These are phyloP conservation scores for Malacoctenus gilli DNA, from an alignment of 2,797 vertebrate genomes.

Conservation along the genomic window DNA sequence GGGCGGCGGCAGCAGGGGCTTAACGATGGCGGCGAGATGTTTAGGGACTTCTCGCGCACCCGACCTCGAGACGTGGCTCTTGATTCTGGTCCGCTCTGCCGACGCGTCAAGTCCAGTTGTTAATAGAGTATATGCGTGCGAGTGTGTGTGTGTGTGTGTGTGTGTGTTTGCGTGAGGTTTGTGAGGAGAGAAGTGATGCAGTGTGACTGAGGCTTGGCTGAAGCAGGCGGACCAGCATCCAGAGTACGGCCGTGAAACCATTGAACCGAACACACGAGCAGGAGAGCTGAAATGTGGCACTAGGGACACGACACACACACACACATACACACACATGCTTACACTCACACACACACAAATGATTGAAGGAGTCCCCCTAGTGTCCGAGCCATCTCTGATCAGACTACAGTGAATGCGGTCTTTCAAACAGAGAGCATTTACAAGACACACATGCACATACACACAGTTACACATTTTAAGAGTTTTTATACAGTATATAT, in stretches of 20 bases:
- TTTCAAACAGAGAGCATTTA: conserved; percentile 73
- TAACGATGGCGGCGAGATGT: conserved; percentile 59
- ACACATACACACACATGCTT: conserved; percentile 5
- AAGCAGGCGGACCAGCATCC: conserved; percentile 68
- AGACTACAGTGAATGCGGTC: conserved; percentile 64
- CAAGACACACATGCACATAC: conserved; percentile 17
- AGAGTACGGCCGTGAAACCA: conserved; percentile 61
- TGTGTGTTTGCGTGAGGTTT: conserved; percentile 9
- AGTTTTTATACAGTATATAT: conserved; percentile 85
- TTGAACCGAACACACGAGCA: conserved; percentile 63
- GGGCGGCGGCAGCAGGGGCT: conserved; percentile 36
- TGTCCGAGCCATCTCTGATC: conserved; percentile 73
- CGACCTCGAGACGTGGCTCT: conserved; percentile 54
- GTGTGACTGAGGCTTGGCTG: conserved; percentile 58
- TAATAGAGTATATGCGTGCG: conserved; percentile 47
- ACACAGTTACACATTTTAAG: conserved; percentile 79
- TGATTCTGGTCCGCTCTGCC: conserved; percentile 61
- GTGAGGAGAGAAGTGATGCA: conserved; percentile 25
- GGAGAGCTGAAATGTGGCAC: conserved; percentile 68
- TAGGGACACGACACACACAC: conserved; percentile 34
- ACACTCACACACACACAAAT: conserved; percentile 34
- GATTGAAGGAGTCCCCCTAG: conserved; percentile 73
- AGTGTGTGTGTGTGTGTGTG: conserved; percentile 11
- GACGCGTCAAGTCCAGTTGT: conserved; percentile 42
- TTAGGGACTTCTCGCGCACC: conserved; percentile 66